Base-by-base conservation (phyloP, 1,140 invertebrate species). In the Hyles vespertilio region DNA sequence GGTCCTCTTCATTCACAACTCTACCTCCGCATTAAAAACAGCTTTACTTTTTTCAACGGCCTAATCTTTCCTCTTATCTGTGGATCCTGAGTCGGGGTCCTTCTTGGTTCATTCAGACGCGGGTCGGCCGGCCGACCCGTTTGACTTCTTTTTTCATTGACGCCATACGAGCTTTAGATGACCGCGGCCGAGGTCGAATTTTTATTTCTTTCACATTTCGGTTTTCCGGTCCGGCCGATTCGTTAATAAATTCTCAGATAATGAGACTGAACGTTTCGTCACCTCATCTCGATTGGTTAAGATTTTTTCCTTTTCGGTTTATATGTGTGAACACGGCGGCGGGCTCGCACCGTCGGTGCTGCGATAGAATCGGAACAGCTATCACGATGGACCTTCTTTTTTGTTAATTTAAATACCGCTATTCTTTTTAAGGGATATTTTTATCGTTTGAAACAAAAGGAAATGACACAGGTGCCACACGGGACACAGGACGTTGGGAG, bases 191-290 rank as follows among this genome's bases (percentile, higher is more conserved):
- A 84, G 85, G 83, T 88, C 83, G 83, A 79, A 81, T 84, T 88
- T 88, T 88, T 88, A 86, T 88, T 88, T 88, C 79, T 88, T 88
- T 88, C 79, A 86, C 83, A 83, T 88, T 86, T 88, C 64, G 83
- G 85, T 86, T 88, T 88, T 86, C 85, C 85, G 85, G 85, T 88
- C 81, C 77, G 74, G 53, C 58, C 85, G 85, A 85, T 85, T 88
- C 85, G 85, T 88, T 88, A 88, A 88, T 88, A 88, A 88, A 88
- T 88, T 88, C 85, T 83, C 81, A 85, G 83, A 88, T 88, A 88
- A 88, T 88, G 85, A 88, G 81, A 84, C 81, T 85, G 85, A 88
- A 84, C 85, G 85, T 88, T 88, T 88, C 85, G 82, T 88, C 85
- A 88, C 85, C 85, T 88, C 85, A 74, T 81, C 83, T 83, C 81